phyloP scores from a whole-genome alignment of 2,113 vertebrate species.

The Cyprinodon tularosa region DNA sequence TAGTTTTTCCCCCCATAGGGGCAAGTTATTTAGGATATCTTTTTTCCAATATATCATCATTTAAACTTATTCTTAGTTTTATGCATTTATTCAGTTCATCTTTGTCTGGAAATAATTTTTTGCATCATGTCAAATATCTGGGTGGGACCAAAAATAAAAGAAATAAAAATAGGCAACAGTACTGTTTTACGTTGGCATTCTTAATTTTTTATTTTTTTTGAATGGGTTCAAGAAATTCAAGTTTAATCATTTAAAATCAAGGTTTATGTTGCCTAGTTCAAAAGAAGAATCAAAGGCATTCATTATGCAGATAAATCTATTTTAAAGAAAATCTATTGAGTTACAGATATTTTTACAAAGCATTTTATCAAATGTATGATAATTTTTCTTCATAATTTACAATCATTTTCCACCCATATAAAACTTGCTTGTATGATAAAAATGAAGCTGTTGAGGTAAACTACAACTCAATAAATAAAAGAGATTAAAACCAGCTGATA shows the following conservation, averaged over 20 bases:
- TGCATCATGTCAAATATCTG: not conserved
- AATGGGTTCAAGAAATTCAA: too few species aligned
- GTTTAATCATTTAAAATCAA: too few species aligned
- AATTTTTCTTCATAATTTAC: not conserved
- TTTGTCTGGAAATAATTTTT: not conserved
- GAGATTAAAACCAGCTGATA: not conserved
- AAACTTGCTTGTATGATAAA: not conserved
- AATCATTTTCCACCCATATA: not conserved
- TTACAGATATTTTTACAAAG: not conserved
- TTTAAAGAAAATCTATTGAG: not conserved
- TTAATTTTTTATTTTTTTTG: too few species aligned
- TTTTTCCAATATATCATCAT: not conserved
- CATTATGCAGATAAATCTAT: not conserved
- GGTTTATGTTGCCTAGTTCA: too few species aligned
- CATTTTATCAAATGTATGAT: not conserved
- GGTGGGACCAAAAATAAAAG: not conserved
- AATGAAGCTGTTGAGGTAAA: not conserved
- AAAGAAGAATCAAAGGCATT: too few species aligned
- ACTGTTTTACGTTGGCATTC: too few species aligned
- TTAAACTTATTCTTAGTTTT: not conserved
- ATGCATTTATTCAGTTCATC: not conserved
- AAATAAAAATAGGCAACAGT: too few species aligned
- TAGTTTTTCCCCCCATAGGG: not conserved
- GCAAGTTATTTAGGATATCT: too few species aligned
- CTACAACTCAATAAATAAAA: not conserved